phyloP scores from a whole-genome alignment of 2,113 vertebrate genomes.

The Hippocampus zosterae region DNA sequence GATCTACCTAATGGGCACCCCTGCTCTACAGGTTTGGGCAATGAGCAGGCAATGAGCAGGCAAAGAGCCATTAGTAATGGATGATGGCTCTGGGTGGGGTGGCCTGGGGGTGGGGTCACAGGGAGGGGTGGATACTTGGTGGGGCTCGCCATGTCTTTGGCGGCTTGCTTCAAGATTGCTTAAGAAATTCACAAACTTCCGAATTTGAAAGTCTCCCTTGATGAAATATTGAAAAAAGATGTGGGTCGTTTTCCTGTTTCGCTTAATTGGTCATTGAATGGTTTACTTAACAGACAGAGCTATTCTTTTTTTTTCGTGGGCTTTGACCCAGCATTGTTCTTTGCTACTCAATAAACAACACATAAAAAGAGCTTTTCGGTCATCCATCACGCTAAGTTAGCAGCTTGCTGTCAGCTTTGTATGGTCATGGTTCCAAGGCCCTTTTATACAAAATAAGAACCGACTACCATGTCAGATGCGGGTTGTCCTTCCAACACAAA shows the following conservation, averaged over 20 bases:
- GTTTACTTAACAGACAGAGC: slow-evolving; percentile 33
- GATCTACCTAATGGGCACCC: too few species aligned
- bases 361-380: slow-evolving; percentile 30
- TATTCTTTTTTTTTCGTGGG: slow-evolving; percentile 48
- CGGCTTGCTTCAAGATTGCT: not conserved
- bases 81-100: slow-evolving; percentile 4
- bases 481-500: slow-evolving; percentile 47
- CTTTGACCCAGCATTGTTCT: slow-evolving; percentile 49
- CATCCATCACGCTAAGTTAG: slow-evolving; percentile 25
- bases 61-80: slow-evolving; percentile 36
- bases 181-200: not conserved
- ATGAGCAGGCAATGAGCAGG: slow-evolving; percentile 31
- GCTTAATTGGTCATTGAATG: slow-evolving; percentile 13
- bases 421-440: not conserved
- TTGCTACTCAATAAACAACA: slow-evolving; percentile 40
- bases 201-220: not conserved
- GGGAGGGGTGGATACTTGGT: not conserved
- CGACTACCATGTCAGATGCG: not conserved
- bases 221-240: not conserved
- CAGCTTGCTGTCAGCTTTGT: slow-evolving; percentile 10
- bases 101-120: not conserved
- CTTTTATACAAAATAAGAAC: slow-evolving; percentile 2
- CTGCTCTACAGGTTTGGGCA: slow-evolving; percentile 29
- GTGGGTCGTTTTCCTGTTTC: slow-evolving; percentile 10
- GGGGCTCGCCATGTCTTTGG: slow-evolving; percentile 2